Evolutionary conservation across 2,888 invertebrate species (phyloP).

Genomic region (Chrysomela aeneicollis): DNA sequence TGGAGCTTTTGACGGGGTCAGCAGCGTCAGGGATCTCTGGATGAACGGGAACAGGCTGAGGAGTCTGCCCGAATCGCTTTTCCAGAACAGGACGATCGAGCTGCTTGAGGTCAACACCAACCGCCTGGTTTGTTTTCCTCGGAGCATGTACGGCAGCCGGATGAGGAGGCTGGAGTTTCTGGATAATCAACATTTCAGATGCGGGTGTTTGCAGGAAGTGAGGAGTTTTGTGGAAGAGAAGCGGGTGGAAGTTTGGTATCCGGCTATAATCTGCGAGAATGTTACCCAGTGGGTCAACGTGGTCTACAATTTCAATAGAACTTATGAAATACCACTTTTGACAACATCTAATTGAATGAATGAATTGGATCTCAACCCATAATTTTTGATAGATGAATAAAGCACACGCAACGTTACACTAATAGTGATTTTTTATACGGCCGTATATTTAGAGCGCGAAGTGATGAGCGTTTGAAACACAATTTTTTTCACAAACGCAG

Average conservation of each 20-base stretch:
- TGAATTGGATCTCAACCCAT: no score
- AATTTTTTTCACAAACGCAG: no score
- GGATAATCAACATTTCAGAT: slow-evolving; percentile 50
- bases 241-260: slow-evolving; percentile 47
- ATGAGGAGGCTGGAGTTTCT: slow-evolving; percentile 47
- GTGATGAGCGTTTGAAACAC: no score
- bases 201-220: slow-evolving; percentile 51
- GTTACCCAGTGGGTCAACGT: slow-evolving; percentile 43
- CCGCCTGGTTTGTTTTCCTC: slow-evolving; percentile 49
- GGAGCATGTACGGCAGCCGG: slow-evolving; percentile 38
- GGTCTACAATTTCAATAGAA: slow-evolving; percentile 48
- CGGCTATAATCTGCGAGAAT: slow-evolving; percentile 49
- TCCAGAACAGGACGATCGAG: slow-evolving; percentile 46
- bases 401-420: no score
- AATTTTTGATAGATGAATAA: no score
- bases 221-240: slow-evolving; percentile 47
- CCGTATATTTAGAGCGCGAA: no score
- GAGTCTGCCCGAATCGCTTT: slow-evolving; percentile 44
- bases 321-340: slow-evolving; percentile 16
- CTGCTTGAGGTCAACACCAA: slow-evolving; percentile 50
- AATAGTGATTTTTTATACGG: no score
- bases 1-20: slow-evolving; percentile 43
- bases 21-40: slow-evolving; percentile 45
- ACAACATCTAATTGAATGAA: not conserved
- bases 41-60: slow-evolving; percentile 50